Evolutionary conservation across 2,797 vertebrate genomes (phyloP).

Genomic region (Artibeus lituratus): DNA sequence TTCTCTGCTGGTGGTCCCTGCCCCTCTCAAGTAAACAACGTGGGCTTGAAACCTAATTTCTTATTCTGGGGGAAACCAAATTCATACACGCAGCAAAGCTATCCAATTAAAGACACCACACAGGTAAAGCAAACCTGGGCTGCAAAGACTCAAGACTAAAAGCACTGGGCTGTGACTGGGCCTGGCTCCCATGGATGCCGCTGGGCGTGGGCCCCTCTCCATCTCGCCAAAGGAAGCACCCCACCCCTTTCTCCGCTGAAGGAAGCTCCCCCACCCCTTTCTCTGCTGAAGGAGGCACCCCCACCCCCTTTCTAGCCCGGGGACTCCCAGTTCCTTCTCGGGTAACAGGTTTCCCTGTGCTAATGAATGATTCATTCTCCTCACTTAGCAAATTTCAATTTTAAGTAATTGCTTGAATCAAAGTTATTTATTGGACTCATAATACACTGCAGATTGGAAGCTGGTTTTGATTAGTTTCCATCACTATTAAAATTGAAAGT

Average conservation of each 20-base stretch:
- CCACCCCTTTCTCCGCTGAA: fast-evolving
- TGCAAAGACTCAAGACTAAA: background rate
- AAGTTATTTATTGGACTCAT: constrained; percentile 65
- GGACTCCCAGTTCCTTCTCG: background rate
- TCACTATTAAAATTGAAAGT: constrained; percentile 39
- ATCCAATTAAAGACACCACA: background rate
- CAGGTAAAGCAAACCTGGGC: background rate
- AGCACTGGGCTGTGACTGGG: background rate
- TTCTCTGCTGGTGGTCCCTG: background rate
- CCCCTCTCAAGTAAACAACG: background rate
- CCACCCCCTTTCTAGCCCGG: background rate
- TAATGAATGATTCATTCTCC: constrained; percentile 14
- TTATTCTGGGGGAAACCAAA: background rate
- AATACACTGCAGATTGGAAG: constrained; percentile 43
- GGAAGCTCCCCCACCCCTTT: fast-evolving
- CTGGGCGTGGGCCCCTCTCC: background rate
- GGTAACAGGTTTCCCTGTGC: background rate
- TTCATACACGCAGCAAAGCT: background rate
- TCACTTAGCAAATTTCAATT: constrained; percentile 54
- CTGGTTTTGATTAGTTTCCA: constrained; percentile 47
- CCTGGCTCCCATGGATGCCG: fast-evolving
- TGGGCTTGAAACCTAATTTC: background rate
- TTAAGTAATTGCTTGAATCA: constrained; percentile 63
- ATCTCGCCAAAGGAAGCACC: background rate
- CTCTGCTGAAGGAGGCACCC: fast-evolving